phyloP scores from a whole-genome alignment of 2,888 invertebrate species.

The Tyria jacobaeae region DNA sequence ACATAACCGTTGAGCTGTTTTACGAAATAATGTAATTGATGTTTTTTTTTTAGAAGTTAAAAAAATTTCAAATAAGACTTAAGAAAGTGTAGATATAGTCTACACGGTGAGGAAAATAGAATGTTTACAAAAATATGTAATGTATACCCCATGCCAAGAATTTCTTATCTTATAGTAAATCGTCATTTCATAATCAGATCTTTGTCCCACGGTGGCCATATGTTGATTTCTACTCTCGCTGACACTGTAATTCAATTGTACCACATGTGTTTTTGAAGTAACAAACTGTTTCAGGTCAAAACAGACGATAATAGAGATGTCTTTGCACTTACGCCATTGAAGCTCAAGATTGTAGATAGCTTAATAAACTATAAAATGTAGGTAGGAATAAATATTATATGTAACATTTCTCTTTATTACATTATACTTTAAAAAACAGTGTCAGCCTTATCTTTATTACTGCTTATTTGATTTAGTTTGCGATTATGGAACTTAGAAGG shows the following conservation, averaged over 20 bases:
- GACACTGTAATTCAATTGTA: background rate
- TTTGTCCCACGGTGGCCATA: slow-evolving; percentile 4
- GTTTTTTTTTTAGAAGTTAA: too few relatives aligned
- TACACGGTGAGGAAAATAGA: too few relatives aligned
- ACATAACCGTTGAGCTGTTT: too few relatives aligned
- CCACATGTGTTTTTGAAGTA: slow-evolving; percentile 7
- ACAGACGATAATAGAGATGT: background rate
- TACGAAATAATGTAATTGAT: too few relatives aligned
- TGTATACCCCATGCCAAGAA: background rate
- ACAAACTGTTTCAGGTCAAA: background rate
- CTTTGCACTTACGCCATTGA: background rate
- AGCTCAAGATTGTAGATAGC: background rate
- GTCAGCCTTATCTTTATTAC: too few relatives aligned
- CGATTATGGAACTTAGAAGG: too few relatives aligned
- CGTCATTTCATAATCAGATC: background rate
- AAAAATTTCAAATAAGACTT: too few relatives aligned
- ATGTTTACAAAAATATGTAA: background rate
- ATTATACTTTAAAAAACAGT: too few relatives aligned
- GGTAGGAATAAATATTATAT: too few relatives aligned
- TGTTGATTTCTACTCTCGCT: background rate
- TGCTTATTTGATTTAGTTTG: too few relatives aligned
- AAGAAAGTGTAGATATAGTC: too few relatives aligned
- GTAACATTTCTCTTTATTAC: too few relatives aligned
- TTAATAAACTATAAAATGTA: background rate
- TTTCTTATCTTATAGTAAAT: background rate